Conservation (phyloP, 1,140 invertebrate genomes). For the Drepana arcuata region DNA sequence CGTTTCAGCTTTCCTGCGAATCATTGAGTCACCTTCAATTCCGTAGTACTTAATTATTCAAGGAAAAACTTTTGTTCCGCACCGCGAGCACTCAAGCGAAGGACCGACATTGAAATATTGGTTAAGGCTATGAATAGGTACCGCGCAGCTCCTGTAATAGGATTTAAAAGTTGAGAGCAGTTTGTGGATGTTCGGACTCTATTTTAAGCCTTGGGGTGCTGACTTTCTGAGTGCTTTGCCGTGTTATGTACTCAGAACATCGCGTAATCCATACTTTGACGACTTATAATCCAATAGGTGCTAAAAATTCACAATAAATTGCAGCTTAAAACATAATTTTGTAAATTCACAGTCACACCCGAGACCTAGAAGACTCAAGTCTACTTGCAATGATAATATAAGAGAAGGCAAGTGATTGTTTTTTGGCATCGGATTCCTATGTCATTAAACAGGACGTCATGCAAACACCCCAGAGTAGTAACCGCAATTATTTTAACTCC, state of each 20-base stretch:
- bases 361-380: too few species aligned
- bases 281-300: neutral
- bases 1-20: conserved; percentile 5
- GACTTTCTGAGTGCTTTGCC: conserved; percentile 38
- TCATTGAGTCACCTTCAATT: conserved; percentile 4
- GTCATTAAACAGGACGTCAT: too few species aligned
- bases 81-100: conserved; percentile 1
- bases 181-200: conserved; percentile 23
- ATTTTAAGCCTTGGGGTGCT: conserved; percentile 21
- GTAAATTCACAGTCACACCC: too few species aligned
- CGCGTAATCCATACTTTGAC: too few species aligned
- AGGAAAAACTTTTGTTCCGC: conserved; percentile 5
- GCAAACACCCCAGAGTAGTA: too few species aligned
- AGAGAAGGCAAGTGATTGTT: neutral
- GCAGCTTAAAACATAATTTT: neutral
- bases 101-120: conserved; percentile 9
- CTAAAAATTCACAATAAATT: neutral
- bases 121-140: conserved; percentile 19
- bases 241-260: conserved; percentile 22
- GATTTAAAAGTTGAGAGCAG: conserved; percentile 37
- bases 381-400: neutral
- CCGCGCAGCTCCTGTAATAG: conserved; percentile 21
- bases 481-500: too few species aligned
- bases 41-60: conserved; percentile 1
- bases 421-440: neutral